phyloP scores from a whole-genome alignment of 2,797 vertebrate genomes.

The Trichosurus vulpecula region DNA sequence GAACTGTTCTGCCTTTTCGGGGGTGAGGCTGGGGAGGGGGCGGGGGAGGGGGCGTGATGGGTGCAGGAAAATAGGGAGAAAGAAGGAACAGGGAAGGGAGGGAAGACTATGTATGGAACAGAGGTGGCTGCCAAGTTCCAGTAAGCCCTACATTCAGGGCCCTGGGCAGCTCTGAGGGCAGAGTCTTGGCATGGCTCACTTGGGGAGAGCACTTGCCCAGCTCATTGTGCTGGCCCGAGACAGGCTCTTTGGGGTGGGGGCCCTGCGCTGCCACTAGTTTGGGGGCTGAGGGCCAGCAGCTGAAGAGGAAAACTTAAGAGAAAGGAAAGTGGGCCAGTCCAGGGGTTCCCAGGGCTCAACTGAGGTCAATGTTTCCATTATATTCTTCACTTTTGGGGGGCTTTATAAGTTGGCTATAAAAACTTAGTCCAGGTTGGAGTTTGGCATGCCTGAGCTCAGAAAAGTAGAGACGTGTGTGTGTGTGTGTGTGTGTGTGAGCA shows the following conservation, averaged over 20 bases:
- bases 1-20: constrained; percentile 83
- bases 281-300: background rate
- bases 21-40: constrained; percentile 41
- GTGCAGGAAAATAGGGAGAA: constrained; percentile 64
- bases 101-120: constrained; percentile 53
- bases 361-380: constrained; percentile 84
- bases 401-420: constrained; percentile 82
- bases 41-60: constrained; percentile 13
- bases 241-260: background rate
- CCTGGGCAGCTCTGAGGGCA: background rate
- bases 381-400: constrained; percentile 72
- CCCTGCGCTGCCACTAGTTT: background rate
- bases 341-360: constrained; percentile 74
- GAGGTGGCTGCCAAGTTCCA: constrained; percentile 57
- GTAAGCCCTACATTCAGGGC: constrained; percentile 30
- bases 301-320: constrained; percentile 41
- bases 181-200: fast-evolving
- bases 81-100: constrained; percentile 52
- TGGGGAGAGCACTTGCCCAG: background rate
- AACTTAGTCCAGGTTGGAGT: constrained; percentile 77
- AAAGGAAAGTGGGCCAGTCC: constrained; percentile 59
- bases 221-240: fast-evolving
- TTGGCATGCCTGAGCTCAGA: constrained; percentile 68
- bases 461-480: constrained; percentile 20
- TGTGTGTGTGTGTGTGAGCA: background rate